Base-by-base conservation (phyloP, 2,113 vertebrate species). In the Petrocephalus zakoni region DNA sequence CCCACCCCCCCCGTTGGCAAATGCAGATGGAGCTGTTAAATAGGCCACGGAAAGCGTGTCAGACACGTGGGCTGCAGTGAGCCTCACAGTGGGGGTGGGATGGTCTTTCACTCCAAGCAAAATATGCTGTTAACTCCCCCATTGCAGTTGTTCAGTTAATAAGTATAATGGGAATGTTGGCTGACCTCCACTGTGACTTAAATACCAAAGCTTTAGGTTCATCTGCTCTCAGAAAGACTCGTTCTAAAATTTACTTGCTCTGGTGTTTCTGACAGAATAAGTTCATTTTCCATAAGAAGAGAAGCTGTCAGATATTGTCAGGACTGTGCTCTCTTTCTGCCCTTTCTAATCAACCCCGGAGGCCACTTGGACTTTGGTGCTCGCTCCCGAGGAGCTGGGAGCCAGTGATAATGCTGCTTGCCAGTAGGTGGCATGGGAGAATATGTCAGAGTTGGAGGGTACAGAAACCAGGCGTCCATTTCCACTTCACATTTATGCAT, bases 21-120 rank as follows among this genome's bases (percentile, higher is more conserved):
- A 84, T 84, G 84, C 52, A 86, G 56, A 86, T 56, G 51, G 46
- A 11, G 29, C 52, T 86, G 49, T 86, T 86, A 86, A 86, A 86
- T 55, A 86, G 84, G 84, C 84, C 52, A 86, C n/a, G 34, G 84
- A 85, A 85, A 85, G 13, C 84, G 7, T 83, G 81, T 46, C 81
- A 49, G 42, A 53, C 84, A 55, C 56, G 52, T 56, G 84, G 25
- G 29, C 52, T 13, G 49, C 9, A 49, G 46, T 3, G 10, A 47
- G 82, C 4, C n/a, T 84, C 13, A 85, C 4, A 42, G 46, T 85
- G 21, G 46, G 46, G 82, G 49, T 29, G 82, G 82, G 51, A 34
- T 53, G 52, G n/a, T 22, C 4, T 86, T 86, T n/a, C 7, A n/a
- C 52, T 55, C 1, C 5, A 29, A 53, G 51, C 25, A 37, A 85